Percentiles rank a stretch among this genome's conserved stretches.
Conservation (phyloP, 2,888 invertebrate genomes). For the Oeneis ivallda region DNA sequence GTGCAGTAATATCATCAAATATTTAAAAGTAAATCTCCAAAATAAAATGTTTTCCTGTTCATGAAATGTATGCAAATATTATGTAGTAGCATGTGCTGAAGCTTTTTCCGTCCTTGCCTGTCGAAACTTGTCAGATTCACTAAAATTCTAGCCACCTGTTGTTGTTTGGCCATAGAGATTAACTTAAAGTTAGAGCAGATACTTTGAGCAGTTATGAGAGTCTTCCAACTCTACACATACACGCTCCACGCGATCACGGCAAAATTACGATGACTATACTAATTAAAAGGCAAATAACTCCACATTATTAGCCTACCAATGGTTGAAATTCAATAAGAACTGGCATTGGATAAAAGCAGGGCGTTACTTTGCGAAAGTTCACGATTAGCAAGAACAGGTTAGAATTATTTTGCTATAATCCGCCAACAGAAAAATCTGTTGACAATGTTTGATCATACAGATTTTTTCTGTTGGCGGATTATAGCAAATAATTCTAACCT, state of each 20-base stretch:
- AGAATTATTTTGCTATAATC: no score
- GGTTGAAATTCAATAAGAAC: background rate
- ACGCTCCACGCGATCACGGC: background rate
- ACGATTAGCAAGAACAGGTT: no score
- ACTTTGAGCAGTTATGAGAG: background rate
- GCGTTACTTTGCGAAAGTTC: no score
- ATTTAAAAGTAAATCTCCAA: background rate
- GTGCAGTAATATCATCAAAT: background rate
- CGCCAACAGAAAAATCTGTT: no score
- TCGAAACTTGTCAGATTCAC: slow-evolving; percentile 19
- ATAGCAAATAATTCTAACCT: no score
- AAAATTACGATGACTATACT: background rate
- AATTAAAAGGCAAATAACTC: background rate
- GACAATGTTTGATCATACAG: no score
- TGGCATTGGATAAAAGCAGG: no score
- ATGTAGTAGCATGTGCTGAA: slow-evolving; percentile 1
- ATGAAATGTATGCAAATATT: slow-evolving; percentile 10
- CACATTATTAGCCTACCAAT: background rate
- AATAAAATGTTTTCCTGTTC: background rate
- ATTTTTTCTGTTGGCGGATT: no score
- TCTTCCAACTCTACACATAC: background rate
- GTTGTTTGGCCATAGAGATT: slow-evolving; percentile 5
- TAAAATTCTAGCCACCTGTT: slow-evolving; percentile 23
- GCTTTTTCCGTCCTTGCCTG: slow-evolving; percentile 11
- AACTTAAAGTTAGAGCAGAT: background rate